These are phyloP conservation scores for Adelosebastes latens DNA, from an alignment of 2,797 vertebrate species.

Conservation along the genomic window DNA sequence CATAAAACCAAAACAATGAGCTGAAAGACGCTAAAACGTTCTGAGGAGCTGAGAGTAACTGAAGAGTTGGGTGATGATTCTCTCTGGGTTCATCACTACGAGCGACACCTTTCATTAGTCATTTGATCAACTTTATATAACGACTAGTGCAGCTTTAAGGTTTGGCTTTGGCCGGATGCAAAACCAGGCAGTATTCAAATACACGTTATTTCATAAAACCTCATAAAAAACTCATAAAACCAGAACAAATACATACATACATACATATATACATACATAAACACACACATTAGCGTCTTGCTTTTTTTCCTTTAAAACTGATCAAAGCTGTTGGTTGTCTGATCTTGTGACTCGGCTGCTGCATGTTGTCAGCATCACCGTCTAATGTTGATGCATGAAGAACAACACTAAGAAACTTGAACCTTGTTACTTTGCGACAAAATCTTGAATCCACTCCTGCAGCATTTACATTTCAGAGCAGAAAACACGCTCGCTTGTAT, in stretches of 20 bases:
- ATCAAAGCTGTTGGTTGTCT: slow-evolving; percentile 34
- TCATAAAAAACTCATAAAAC: no score
- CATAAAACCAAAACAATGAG: not conserved
- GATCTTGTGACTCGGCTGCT: slow-evolving; percentile 14
- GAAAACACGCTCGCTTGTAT: not conserved
- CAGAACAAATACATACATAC: not conserved
- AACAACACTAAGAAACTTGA: not conserved
- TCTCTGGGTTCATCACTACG: not conserved
- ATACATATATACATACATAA: not conserved
- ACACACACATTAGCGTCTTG: not conserved
- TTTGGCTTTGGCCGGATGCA: not conserved
- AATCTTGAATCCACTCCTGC: slow-evolving; percentile 15
- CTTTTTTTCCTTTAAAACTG: not conserved
- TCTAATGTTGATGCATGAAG: not conserved
- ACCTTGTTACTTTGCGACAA: not conserved
- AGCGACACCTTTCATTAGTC: not conserved
- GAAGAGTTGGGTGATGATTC: not conserved
- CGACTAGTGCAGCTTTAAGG: not conserved
- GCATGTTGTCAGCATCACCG: slow-evolving; percentile 15
- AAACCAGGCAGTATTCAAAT: not conserved
- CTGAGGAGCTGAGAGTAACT: not conserved
- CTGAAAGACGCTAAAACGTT: not conserved
- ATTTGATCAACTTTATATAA: not conserved
- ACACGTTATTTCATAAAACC: not conserved
- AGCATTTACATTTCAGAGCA: slow-evolving; percentile 23